These are phyloP conservation scores for Numenius phaeopus DNA, from an alignment of 2,797 vertebrate species.

Conservation along the genomic window DNA sequence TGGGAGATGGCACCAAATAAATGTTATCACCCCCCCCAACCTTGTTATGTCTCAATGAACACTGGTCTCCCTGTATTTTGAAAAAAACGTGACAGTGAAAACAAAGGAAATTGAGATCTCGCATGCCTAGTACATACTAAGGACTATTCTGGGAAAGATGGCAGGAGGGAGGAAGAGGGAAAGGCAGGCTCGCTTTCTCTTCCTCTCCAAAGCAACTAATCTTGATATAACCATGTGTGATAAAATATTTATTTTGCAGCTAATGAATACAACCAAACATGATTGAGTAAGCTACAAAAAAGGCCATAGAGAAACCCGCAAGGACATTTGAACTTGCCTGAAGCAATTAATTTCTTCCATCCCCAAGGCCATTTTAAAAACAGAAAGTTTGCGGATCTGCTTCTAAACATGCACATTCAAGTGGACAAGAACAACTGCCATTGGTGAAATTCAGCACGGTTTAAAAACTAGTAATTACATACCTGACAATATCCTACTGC, in stretches of 20 bases:
- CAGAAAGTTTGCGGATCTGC: not conserved
- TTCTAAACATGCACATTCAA: not conserved
- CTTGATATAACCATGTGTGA: not conserved
- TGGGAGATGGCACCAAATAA: not conserved
- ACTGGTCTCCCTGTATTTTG: not conserved
- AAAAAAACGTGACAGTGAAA: not conserved
- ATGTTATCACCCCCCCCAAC: not conserved
- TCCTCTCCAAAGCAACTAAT: not conserved
- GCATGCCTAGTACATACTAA: not conserved
- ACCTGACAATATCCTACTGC: slow-evolving; percentile 96
- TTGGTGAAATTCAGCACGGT: not conserved
- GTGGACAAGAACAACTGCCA: not conserved
- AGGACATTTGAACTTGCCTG: not conserved
- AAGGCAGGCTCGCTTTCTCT: not conserved
- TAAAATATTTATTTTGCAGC: not conserved
- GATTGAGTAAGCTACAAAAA: not conserved
- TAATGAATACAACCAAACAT: not conserved
- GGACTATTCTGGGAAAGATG: not conserved
- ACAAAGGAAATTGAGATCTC: not conserved
- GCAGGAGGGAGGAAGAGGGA: not conserved
- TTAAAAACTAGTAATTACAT: slow-evolving; percentile 11
- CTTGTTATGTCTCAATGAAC: not conserved
- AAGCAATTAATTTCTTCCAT: not conserved
- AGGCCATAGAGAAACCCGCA: not conserved
- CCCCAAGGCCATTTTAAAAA: not conserved